Evolutionary conservation across 2,113 vertebrate genomes (phyloP).

Genomic region (Hystrix cristata): DNA sequence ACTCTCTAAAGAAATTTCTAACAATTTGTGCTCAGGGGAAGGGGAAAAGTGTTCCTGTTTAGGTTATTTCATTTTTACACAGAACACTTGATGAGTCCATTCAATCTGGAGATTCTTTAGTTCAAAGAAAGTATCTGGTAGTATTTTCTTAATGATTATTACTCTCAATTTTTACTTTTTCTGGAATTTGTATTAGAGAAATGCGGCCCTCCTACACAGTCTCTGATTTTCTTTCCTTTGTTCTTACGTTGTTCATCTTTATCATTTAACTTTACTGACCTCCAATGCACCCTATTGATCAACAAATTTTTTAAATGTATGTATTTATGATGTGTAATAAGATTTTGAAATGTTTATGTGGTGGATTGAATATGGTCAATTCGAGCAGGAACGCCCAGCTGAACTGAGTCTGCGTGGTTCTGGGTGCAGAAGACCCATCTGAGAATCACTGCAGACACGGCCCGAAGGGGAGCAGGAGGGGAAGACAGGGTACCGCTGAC

Average conservation of each 20-base stretch:
- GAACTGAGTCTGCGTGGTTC: too few relatives aligned
- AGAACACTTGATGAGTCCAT: background rate
- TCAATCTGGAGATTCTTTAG: slow-evolving; percentile 19
- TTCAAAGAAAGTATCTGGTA: background rate
- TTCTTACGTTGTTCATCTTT: background rate
- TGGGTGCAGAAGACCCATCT: too few relatives aligned
- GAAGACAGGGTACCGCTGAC: too few relatives aligned
- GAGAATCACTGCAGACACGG: too few relatives aligned
- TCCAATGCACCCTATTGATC: background rate
- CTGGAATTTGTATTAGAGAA: background rate
- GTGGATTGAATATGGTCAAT: too few relatives aligned
- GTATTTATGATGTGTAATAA: background rate
- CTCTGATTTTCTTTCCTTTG: background rate
- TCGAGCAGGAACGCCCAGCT: too few relatives aligned
- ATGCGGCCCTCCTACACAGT: background rate
- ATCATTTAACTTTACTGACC: background rate
- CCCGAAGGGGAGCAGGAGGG: too few relatives aligned
- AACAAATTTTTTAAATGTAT: background rate
- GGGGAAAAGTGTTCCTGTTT: slow-evolving; percentile 1
- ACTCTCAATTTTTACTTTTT: slow-evolving; percentile 7
- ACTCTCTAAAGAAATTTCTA: slow-evolving; percentile 41
- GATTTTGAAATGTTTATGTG: background rate
- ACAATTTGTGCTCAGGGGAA: background rate
- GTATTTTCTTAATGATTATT: background rate
- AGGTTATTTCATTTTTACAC: background rate